Conservation (phyloP, 37 sponge, comb jelly and placozoan species). For the Diacarnus erythraeanus region DNA sequence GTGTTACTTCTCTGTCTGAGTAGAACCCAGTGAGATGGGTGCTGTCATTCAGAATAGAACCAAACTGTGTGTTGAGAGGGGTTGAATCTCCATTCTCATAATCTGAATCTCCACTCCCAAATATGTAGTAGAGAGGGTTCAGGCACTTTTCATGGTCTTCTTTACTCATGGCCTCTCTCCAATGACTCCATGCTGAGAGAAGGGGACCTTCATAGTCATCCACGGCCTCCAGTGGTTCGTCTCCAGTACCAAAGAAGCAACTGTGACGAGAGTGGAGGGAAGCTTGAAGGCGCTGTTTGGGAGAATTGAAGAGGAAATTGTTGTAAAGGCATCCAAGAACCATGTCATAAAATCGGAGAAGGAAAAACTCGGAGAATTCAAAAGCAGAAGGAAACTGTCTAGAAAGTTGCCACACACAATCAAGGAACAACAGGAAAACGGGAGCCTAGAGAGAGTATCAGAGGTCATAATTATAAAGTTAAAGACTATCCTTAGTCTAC, state of each 20-base stretch:
- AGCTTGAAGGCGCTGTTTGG: slow-evolving; percentile 50
- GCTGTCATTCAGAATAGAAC: slow-evolving; percentile 15
- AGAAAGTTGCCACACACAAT: slow-evolving; percentile 94
- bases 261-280: slow-evolving; percentile 30
- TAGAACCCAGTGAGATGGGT: slow-evolving; percentile 28
- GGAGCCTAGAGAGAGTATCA: slow-evolving; percentile 69
- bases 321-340: slow-evolving; percentile 69
- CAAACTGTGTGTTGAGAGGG: slow-evolving; percentile 14
- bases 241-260: slow-evolving; percentile 44
- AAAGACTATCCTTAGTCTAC: too few species aligned
- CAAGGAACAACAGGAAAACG: slow-evolving; percentile 92
- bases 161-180: slow-evolving; percentile 50
- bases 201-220: slow-evolving; percentile 60
- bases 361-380: slow-evolving; percentile 86
- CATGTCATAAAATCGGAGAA: slow-evolving; percentile 67
- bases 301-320: slow-evolving; percentile 90
- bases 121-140: slow-evolving; percentile 82
- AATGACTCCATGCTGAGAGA: slow-evolving; percentile 65
- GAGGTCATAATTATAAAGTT: too few species aligned
- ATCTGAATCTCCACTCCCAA: slow-evolving; percentile 61
- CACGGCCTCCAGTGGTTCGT: slow-evolving; percentile 28
- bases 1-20: not conserved
- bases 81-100: slow-evolving; percentile 3
- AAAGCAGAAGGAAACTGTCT: slow-evolving; percentile 90
- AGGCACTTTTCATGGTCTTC: slow-evolving; percentile 61